Evolutionary conservation across 2,888 invertebrate genomes (phyloP), one percentile per base, ranked within the genome.

Genomic region (Timema podura): DNA sequence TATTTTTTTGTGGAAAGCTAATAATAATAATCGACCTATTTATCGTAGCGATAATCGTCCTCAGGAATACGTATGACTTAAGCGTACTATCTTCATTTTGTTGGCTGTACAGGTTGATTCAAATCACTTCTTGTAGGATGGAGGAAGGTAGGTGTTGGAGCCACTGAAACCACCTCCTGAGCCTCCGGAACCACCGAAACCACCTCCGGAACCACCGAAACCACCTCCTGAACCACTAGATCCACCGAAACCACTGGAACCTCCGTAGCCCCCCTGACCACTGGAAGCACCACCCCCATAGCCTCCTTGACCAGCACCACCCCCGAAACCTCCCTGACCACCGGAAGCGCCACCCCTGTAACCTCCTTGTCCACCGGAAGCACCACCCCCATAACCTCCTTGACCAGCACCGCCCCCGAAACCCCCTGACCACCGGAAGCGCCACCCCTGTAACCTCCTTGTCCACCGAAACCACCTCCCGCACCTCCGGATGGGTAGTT

Each of bases 101-200:
- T 30, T 30, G 30, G 30, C 30, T 30, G 30, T 30, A 30, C 30
- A 30, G 2, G 30, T 30, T 30, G 30, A 30, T 30, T 30, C 30
- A 30, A 30, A 30, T 65, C 48, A 69, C 46, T 69, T 65, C 65
- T 65, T 69, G 54, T 65, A 65, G 49, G 30, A n/a, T 5, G 70
- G 70, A 11, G 70, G 70, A 9, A 70, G 64, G 46, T 70, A 70
- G 5, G 67, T 13, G 51, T 67, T 70, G 45, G 70, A 67, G 45
- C 45, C 51, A 13, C 46, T 59, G 51, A 48, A n/a, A 10, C 59
- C 68, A 3, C 59, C 68, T 2, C 47, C 59, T 59, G 16, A 2
- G 15, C 30, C 64, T 5, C 64, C 7, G n/a, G n/a, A 13, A 0
- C 64, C 30, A 8, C 30, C 64, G 30, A 1, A 15, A 13, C 68